Conservation (phyloP, 2,888 invertebrate genomes). For the Mantis religiosa region DNA sequence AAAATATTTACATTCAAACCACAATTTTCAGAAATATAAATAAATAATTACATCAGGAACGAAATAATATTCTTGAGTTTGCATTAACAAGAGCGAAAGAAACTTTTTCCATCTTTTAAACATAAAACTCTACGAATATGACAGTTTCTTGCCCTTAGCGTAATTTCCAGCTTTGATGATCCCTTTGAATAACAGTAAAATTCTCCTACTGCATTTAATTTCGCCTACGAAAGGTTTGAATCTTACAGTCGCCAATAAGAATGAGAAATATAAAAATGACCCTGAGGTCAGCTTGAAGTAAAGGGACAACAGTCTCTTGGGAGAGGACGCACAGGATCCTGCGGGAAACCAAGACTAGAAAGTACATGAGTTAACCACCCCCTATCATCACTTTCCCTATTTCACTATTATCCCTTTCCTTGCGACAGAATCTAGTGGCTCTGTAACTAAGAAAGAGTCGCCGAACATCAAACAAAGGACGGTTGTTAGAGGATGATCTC, state of each 20-base stretch:
- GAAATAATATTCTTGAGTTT: not conserved
- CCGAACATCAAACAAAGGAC: not conserved
- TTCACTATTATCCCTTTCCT: not conserved
- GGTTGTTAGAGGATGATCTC: not conserved
- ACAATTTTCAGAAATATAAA: no score
- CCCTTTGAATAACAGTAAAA: not conserved
- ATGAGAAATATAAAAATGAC: not conserved
- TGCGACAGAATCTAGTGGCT: no score
- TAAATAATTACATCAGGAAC: no score
- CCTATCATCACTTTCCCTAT: not conserved
- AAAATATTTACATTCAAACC: no score
- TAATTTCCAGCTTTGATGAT: not conserved
- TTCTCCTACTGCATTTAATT: not conserved
- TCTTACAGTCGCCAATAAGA: not conserved
- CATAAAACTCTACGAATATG: not conserved
- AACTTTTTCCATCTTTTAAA: not conserved
- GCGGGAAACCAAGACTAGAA: not conserved
- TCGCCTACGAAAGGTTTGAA: not conserved
- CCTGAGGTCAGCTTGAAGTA: not conserved
- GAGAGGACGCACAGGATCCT: not conserved
- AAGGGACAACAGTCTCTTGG: not conserved
- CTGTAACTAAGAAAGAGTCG: not conserved
- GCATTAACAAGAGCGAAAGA: not conserved
- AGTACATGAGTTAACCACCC: not conserved
- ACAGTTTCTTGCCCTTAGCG: not conserved